Conservation (phyloP, 2,888 invertebrate genomes). For the Oscheius onirici region DNA sequence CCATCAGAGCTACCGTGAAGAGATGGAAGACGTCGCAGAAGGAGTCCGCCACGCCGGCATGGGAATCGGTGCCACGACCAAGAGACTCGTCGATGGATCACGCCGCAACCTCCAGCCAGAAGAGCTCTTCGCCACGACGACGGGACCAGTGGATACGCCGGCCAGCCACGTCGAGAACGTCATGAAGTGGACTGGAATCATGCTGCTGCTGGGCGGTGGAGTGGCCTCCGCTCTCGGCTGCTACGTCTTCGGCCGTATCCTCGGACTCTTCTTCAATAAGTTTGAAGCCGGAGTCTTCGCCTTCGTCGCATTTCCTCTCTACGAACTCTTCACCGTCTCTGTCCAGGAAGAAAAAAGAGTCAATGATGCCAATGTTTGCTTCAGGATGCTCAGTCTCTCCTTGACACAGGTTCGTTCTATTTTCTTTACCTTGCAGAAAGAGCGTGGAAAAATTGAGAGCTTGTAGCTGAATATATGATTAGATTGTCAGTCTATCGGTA, state of each 20-base stretch:
- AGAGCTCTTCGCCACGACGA: no score
- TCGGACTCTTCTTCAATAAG: slow-evolving; percentile 11
- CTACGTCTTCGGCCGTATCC: not conserved
- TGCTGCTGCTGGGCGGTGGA: slow-evolving; percentile 1
- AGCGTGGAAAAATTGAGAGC: no score
- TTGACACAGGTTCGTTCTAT: not conserved
- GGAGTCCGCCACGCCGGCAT: no score
- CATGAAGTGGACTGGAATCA: slow-evolving; percentile 13
- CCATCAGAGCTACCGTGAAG: no score
- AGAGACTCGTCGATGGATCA: no score
- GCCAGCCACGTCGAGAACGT: not conserved
- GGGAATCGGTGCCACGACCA: no score
- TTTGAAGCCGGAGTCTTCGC: slow-evolving; percentile 19
- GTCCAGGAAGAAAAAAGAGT: not conserved
- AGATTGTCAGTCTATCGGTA: no score
- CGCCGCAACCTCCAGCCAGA: no score
- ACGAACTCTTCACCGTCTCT: slow-evolving; percentile 8
- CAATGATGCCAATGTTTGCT: slow-evolving; percentile 4
- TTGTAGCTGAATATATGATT: no score
- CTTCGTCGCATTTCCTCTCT: slow-evolving; percentile 16
- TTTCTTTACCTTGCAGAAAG: no score
- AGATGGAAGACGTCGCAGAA: no score
- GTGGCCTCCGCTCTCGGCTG: slow-evolving; percentile 6
- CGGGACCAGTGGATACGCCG: not conserved
- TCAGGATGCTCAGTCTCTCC: slow-evolving; percentile 5